These are phyloP conservation scores for Nezara viridula DNA, from an alignment of 2,888 invertebrate species.

Conservation along the genomic window DNA sequence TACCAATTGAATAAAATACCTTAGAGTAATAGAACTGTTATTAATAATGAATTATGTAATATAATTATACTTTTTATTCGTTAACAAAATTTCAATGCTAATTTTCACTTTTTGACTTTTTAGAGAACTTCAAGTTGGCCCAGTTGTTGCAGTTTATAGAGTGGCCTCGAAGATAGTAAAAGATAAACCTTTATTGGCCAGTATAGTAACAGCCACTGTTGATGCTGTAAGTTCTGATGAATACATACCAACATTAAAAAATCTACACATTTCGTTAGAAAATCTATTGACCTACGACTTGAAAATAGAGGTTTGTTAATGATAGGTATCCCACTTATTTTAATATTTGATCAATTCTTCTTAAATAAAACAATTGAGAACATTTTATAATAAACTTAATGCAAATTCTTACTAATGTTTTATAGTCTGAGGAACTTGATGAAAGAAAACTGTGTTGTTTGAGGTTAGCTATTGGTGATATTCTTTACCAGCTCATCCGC, in stretches of 20 bases:
- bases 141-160: slow-evolving; percentile 54
- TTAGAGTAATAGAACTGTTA: no score
- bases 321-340: background rate
- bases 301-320: background rate
- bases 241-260: slow-evolving; percentile 25
- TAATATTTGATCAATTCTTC: background rate
- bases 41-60: background rate
- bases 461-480: slow-evolving; percentile 41
- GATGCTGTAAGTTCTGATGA: slow-evolving; percentile 44
- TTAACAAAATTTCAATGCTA: background rate
- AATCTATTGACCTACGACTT: slow-evolving; percentile 32
- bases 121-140: slow-evolving; percentile 45
- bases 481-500: slow-evolving; percentile 54
- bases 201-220: slow-evolving; percentile 36
- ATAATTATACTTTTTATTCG: background rate
- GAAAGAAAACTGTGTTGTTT: slow-evolving; percentile 26
- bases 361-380: background rate
- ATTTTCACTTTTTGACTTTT: background rate
- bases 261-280: slow-evolving; percentile 51
- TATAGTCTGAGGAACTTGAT: slow-evolving; percentile 6
- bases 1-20: no score
- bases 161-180: slow-evolving; percentile 49
- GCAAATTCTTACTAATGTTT: background rate
- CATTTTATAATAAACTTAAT: background rate
- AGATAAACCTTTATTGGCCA: slow-evolving; percentile 40